Base-by-base conservation (phyloP, 2,888 invertebrate genomes). In the Dicranocentrus wangi region DNA sequence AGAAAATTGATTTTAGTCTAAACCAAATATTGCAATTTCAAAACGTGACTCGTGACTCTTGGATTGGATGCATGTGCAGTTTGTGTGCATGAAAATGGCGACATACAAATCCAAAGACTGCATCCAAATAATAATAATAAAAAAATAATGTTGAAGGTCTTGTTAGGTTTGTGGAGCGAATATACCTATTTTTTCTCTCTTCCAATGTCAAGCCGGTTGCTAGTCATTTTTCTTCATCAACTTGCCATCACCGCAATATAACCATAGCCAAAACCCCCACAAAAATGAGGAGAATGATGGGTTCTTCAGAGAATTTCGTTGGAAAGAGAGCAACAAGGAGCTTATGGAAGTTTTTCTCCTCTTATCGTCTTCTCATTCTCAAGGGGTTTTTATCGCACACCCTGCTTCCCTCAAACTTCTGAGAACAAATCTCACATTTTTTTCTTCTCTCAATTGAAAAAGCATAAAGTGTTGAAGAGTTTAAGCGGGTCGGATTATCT, bases 171-270 rank as follows among this genome's bases (percentile, higher is more conserved):
- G n/a, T n/a, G n/a, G n/a, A n/a, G n/a, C n/a, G n/a, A n/a, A 17
- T 47, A 13, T 47, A 5, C 19, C 51, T 17, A 51, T 51, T 55
- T 55, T 55, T 25, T 25, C 55, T n/a, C 61, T 19, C 17, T 17
- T 61, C n/a, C 61, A 61, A 61, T 61, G 61, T 61, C 61, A 61
- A 61, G 32, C 27, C 17, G 32, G n/a, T 32, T 28, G 23, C 70
- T 27, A 70, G 53, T 55, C 81, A 81, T 81, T 81, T 81, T 81
- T 81, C 81, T 71, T 76, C 75, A 51, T 76, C 32, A 32, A 10
- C 32, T 32, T 32, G 32, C n/a, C n/a, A n/a, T n/a, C n/a, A n/a
- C n/a, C n/a, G n/a, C n/a, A n/a, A n/a, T n/a, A n/a, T n/a, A n/a
- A n/a, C n/a, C n/a, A n/a, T n/a, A n/a, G n/a, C n/a, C n/a, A n/a